Evolutionary conservation across 1,140 invertebrate species (phyloP), one percentile per base, ranked within the genome.

Genomic region (Lethocerus indicus): DNA sequence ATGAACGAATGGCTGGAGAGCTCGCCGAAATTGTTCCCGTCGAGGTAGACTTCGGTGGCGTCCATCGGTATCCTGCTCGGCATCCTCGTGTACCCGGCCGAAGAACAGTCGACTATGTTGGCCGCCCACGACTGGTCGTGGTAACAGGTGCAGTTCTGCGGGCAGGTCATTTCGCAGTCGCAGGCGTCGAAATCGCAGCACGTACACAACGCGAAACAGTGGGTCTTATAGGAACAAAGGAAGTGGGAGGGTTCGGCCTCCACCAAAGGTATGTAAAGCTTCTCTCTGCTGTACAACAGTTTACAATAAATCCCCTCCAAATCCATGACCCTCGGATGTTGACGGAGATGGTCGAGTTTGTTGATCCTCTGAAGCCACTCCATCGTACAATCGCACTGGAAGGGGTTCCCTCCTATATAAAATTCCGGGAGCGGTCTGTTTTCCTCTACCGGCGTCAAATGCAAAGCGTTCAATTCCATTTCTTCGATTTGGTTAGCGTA

Each of bases 181-280:
- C 89, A 93, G 43, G 88, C 87, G 63, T 91, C 87, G 64, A 90
- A 92, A 64, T 91, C 88, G 65, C 89, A 94, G 69, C 89, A 93
- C 61, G 92, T 87, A 60, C 89, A 92, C 35, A 91, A 71, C 3
- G 86, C 80, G 63, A 91, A 92, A 68, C 89, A 94, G 60, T 92
- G 89, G 7, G 84, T 84, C 64, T 88, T 84, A 67, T 94, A 93
- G 40, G 79, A 78, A 70, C 89, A 94, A 41, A 93, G 71, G 67
- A 93, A 93, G 65, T 92, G 86, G 47, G 84, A 86, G 1, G 83
- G 73, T 61, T 84, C 78, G 5, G 87, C 81, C 57, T 89, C 81
- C 3, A 90, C 73, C 24, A 92, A 65, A 6, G 87, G 83, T 42
- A 90, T 74, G 62, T 81, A 87, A 52, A 79, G 79, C 36, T 76